phyloP scores from a whole-genome alignment of 2,888 invertebrate genomes.

The Plagodis pulveraria region DNA sequence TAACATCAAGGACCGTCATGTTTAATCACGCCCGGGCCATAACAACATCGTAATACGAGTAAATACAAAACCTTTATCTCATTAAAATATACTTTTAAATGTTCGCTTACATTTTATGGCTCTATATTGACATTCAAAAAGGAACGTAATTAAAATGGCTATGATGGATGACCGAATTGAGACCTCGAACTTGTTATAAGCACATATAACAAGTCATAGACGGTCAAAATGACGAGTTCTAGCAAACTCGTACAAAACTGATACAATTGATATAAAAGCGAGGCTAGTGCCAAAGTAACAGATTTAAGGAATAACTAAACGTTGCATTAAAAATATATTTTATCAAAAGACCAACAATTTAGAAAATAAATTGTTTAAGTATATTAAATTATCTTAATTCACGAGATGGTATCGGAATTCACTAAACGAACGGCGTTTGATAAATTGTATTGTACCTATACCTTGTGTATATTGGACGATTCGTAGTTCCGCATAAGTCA shows the following conservation, averaged over 20 bases:
- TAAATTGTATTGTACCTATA: conserved; percentile 19
- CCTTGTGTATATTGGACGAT: conserved; percentile 46
- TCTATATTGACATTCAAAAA: no score
- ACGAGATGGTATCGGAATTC: conserved; percentile 62
- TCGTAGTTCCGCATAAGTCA: conserved; percentile 46
- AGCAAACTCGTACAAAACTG: neutral
- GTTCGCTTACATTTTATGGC: no score
- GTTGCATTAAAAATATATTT: conserved; percentile 3
- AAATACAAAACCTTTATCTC: no score
- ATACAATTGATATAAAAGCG: conserved; percentile 2
- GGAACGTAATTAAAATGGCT: neutral
- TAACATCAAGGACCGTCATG: no score
- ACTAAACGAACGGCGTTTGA: conserved; percentile 46
- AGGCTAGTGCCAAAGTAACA: conserved; percentile 30
- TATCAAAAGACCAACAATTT: conserved; percentile 5
- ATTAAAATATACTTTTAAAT: no score
- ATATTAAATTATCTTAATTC: conserved; percentile 29
- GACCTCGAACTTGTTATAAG: neutral
- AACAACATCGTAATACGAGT: no score
- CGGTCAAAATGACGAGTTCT: neutral
- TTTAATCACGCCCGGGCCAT: no score
- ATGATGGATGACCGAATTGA: neutral
- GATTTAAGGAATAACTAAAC: conserved; percentile 6
- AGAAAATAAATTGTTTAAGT: neutral
- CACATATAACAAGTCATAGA: conserved; percentile 2